Conservation (phyloP, 2,797 vertebrate species). For the Eurystomus glaucurus region DNA sequence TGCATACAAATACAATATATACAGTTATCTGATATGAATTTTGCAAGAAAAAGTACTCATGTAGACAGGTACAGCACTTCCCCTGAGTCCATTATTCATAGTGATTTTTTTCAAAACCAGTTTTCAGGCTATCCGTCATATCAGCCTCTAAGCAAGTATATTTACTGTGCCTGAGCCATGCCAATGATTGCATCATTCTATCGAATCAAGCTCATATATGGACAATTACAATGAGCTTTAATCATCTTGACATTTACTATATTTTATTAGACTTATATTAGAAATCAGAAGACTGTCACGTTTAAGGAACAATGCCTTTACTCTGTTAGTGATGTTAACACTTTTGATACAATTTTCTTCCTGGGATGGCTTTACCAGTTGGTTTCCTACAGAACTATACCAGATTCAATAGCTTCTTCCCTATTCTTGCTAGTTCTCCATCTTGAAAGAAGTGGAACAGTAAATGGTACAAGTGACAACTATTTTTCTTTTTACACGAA, state of each 20-base stretch:
- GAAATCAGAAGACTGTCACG: not conserved
- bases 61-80: not conserved
- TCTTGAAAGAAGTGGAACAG: not conserved
- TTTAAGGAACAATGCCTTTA: not conserved
- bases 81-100: not conserved
- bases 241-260: not conserved
- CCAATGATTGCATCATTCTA: not conserved
- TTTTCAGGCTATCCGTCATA: not conserved
- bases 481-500: not conserved
- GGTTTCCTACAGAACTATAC: not conserved
- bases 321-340: not conserved
- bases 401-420: not conserved
- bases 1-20: not conserved
- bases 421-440: not conserved
- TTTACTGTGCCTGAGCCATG: not conserved
- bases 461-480: not conserved
- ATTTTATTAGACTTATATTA: not conserved
- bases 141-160: not conserved
- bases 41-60: not conserved
- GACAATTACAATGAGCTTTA: not conserved
- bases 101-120: not conserved
- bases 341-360: not conserved
- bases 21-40: not conserved
- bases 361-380: not conserved
- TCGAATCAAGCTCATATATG: not conserved